These are phyloP conservation scores for Anneissia japonica DNA, from an alignment of 35 echinoderm and acorn worm genomes.

Conservation along the genomic window DNA sequence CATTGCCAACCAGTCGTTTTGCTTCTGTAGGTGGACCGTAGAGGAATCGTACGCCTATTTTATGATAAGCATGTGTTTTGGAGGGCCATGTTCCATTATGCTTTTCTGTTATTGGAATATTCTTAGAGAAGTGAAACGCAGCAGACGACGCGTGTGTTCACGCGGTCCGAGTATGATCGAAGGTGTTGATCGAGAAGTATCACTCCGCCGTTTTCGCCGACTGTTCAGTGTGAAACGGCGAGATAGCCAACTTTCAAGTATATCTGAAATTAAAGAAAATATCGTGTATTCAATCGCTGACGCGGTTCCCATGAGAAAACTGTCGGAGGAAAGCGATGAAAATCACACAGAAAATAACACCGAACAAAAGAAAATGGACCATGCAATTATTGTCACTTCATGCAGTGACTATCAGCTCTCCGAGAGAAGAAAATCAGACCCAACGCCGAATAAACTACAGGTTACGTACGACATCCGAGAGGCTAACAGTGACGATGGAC, in stretches of 20 bases:
- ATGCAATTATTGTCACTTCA: neutral
- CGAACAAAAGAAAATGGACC: neutral
- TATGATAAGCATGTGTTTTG: constrained; percentile 92
- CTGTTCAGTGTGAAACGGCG: neutral
- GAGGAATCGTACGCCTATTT: constrained; percentile 83
- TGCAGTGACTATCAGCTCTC: neutral
- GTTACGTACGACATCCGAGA: neutral
- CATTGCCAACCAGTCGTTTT: constrained; percentile 82
- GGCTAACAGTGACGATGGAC: neutral
- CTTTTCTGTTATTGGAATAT: constrained; percentile 84
- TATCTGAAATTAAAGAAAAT: neutral
- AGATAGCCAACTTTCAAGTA: neutral
- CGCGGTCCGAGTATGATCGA: neutral
- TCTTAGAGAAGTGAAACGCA: constrained; percentile 51
- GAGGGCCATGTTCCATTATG: constrained; percentile 94
- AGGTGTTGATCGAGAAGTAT: neutral
- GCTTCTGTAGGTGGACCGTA: constrained; percentile 73
- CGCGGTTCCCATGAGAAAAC: neutral
- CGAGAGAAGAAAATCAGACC: neutral
- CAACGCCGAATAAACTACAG: neutral
- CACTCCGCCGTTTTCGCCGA: neutral
- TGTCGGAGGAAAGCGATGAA: neutral
- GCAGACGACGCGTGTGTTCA: constrained; percentile 16
- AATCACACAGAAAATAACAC: neutral
- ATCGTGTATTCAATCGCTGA: neutral